Evolutionary conservation across 2,113 vertebrate species (phyloP), one percentile per base, ranked within the genome.

Genomic region (Galemys pyrenaicus): DNA sequence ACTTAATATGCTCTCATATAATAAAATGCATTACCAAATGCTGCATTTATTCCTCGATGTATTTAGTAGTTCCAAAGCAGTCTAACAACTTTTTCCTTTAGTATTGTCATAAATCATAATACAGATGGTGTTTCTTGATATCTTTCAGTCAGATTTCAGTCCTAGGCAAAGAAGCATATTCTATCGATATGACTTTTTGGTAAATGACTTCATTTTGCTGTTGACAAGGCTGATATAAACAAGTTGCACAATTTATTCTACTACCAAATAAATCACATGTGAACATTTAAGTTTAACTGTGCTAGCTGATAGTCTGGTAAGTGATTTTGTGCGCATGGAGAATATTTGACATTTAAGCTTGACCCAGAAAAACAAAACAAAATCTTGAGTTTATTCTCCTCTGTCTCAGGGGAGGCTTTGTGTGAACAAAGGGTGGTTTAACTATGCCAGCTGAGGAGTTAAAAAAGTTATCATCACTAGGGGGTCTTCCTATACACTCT

Each of bases 71-170:
- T 93, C 62, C 54, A 91, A 82, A 96, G 75, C 32, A 87, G 41
- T 70, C 39, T 89, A 92, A 94, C 46, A 81, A 79, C 16, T 22
- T 90, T 79, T 88, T 85, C 84, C 81, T 87, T 95, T 91, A 91
- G 89, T 60, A 89, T 79, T 84, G 89, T 93, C 92, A 92, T 87
- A 89, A 95, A 96, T 95, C 83, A 93, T 83, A 95, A 95, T 89
- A 96, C 95, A 97, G 94, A 96, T 96, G 95, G 93, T 94, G 32
- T 84, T 94, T 94, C 88, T 94, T 88, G 71, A 68, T 89, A 65
- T 82, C 73, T 92, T 94, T 94, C 67, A 54, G 79, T 89, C 65
- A 80, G 46, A 94, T 95, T 96, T 93, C 60, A 95, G 46, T 77
- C 60, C 32, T 75, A 28, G 85, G 64, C 54, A 91, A 37, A 64